These are phyloP conservation scores for Octodonta nipae DNA, from an alignment of 2,888 invertebrate species.

Conservation along the genomic window DNA sequence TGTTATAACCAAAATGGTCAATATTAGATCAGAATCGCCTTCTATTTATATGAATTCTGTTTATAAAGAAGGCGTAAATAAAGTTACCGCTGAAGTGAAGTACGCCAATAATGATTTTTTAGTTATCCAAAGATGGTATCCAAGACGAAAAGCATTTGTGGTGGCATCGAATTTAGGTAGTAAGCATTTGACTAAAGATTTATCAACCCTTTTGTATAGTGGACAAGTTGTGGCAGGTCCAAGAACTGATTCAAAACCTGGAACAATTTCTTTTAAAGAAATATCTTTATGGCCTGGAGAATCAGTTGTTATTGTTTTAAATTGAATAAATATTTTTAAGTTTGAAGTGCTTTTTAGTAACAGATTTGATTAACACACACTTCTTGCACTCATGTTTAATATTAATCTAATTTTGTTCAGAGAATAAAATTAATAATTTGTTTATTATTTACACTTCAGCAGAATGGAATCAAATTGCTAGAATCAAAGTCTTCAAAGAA, in stretches of 20 bases:
- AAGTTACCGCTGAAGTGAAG: conserved; percentile 55
- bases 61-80: conserved; percentile 47
- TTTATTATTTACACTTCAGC: no score
- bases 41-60: conserved; percentile 61
- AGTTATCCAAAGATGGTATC: conserved; percentile 65
- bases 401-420: no score
- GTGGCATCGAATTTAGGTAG: conserved; percentile 60
- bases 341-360: no score
- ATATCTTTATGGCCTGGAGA: conserved; percentile 45
- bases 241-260: conserved; percentile 29
- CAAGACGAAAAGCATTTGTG: conserved; percentile 62
- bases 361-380: not conserved
- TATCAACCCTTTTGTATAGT: conserved; percentile 63
- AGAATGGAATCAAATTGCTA: no score
- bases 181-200: conserved; percentile 48
- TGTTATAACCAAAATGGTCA: conserved; percentile 45
- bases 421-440: no score
- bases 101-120: conserved; percentile 49
- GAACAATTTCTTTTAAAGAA: conserved; percentile 42
- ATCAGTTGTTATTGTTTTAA: conserved; percentile 46
- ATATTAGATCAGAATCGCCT: conserved; percentile 48
- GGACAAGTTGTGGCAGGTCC: conserved; percentile 49
- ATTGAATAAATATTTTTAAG: conserved; percentile 3
- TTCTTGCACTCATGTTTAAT: no score
- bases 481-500: no score